Percentiles rank a stretch among this genome's conserved stretches.
phyloP scores from a whole-genome alignment of 1,140 invertebrate species.

The Probaryconus sp. region DNA sequence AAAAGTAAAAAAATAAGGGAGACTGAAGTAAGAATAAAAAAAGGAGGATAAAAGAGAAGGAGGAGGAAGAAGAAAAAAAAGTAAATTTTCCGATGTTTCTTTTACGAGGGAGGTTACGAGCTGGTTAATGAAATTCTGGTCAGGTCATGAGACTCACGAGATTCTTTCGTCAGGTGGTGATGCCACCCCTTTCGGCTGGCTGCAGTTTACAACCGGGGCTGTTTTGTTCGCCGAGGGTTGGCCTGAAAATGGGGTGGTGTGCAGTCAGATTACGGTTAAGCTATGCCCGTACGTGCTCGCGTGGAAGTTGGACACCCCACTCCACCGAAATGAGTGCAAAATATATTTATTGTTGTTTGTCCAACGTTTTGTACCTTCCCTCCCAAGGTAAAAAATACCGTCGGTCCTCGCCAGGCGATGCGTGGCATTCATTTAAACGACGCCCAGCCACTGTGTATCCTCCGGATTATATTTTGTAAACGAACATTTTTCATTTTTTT shows the following conservation, averaged over 20 bases:
- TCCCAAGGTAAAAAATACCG: constrained; percentile 46
- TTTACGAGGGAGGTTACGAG: constrained; percentile 51
- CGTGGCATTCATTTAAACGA: constrained; percentile 48
- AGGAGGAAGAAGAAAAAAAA: constrained; percentile 31
- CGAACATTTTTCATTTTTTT: constrained; percentile 40
- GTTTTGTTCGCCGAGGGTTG: constrained; percentile 49
- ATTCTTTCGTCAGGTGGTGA: constrained; percentile 76
- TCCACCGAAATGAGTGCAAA: constrained; percentile 66
- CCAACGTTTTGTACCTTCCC: constrained; percentile 68
- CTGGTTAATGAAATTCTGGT: constrained; percentile 76
- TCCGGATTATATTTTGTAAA: constrained; percentile 34
- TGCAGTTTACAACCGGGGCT: constrained; percentile 65
- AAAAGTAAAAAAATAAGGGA: constrained; percentile 23
- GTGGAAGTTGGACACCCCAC: constrained; percentile 72
- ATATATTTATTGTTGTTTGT: constrained; percentile 80
- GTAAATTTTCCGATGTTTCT: constrained; percentile 52
- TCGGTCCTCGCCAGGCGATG: constrained; percentile 33
- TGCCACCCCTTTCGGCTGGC: constrained; percentile 65
- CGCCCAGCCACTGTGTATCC: constrained; percentile 19
- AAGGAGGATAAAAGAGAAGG: constrained; percentile 5
- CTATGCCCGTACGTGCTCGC: constrained; percentile 78
- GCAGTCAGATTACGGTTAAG: constrained; percentile 79
- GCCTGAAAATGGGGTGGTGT: constrained; percentile 73
- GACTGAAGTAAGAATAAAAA: background rate
- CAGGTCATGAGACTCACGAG: constrained; percentile 66